Percentiles rank a stretch among this genome's conserved stretches.
Evolutionary conservation across 2,888 invertebrate genomes (phyloP).

Genomic region (Zygaena filipendulae): DNA sequence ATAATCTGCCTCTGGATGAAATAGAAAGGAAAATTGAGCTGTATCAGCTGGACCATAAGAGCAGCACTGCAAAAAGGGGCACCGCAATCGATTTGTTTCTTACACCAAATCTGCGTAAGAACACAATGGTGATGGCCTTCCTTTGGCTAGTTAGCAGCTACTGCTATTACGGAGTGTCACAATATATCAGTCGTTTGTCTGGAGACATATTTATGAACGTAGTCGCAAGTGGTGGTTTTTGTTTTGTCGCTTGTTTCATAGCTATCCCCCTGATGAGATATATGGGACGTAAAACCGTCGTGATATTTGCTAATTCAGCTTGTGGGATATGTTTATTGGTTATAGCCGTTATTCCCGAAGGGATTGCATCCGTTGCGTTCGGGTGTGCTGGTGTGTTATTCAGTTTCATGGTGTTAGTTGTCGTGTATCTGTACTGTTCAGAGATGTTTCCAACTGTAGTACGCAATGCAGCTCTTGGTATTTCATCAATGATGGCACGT

Average conservation of each 20-base stretch:
- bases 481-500: slow-evolving; percentile 85
- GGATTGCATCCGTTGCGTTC: slow-evolving; percentile 59
- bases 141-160: slow-evolving; percentile 84
- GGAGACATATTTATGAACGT: slow-evolving; percentile 85
- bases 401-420: slow-evolving; percentile 81
- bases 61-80: slow-evolving; percentile 32
- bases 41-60: slow-evolving; percentile 28
- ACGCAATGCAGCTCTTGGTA: slow-evolving; percentile 85
- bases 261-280: slow-evolving; percentile 72
- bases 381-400: slow-evolving; percentile 81
- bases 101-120: slow-evolving; percentile 73
- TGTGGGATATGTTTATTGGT: slow-evolving; percentile 70
- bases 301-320: slow-evolving; percentile 67
- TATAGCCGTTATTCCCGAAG: slow-evolving; percentile 66
- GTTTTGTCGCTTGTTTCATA: slow-evolving; percentile 64
- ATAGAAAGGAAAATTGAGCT: slow-evolving; percentile 43
- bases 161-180: slow-evolving; percentile 78
- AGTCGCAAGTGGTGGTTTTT: slow-evolving; percentile 74
- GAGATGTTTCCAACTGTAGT: slow-evolving; percentile 91
- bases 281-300: slow-evolving; percentile 71
- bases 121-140: slow-evolving; percentile 76
- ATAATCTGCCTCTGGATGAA: slow-evolving; percentile 43
- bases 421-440: slow-evolving; percentile 83
- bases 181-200: slow-evolving; percentile 79
- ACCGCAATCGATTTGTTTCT: slow-evolving; percentile 72